Evolutionary conservation across 2,113 vertebrate species (phyloP).

Genomic region (Columbina picui): DNA sequence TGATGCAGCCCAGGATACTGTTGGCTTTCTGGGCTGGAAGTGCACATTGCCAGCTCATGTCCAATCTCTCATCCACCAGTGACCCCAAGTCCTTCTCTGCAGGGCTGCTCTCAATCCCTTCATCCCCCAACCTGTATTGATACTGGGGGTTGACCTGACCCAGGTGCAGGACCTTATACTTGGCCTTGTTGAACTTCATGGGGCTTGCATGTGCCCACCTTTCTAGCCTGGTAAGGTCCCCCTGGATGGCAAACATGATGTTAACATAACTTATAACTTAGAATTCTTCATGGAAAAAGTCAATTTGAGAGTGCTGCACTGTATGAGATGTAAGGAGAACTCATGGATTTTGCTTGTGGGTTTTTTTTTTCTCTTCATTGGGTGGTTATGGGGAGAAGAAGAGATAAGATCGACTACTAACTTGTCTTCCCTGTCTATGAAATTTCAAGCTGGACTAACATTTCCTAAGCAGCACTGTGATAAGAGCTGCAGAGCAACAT

Average conservation of each 20-base stretch:
- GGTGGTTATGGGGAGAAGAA: not conserved
- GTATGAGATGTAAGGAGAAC: not conserved
- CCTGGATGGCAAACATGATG: not conserved
- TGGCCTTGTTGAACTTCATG: too few species aligned
- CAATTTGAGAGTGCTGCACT: not conserved
- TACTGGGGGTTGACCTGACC: fast-evolving
- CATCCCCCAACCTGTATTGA: not conserved
- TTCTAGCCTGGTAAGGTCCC: not conserved
- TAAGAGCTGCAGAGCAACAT: not conserved
- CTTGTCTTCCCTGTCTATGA: not conserved
- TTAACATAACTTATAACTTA: not conserved
- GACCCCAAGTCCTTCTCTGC: not conserved
- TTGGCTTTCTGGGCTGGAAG: not conserved
- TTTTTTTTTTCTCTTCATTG: not conserved
- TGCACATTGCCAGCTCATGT: fast-evolving
- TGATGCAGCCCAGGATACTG: fast-evolving
- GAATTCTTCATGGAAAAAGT: not conserved
- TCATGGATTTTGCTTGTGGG: not conserved
- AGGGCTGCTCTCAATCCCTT: not conserved
- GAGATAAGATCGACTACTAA: not conserved
- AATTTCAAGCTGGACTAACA: not conserved
- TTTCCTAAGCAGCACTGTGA: not conserved
- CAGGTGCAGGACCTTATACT: not conserved
- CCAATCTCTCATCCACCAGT: not conserved
- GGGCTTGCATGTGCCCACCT: fast-evolving